Conservation (phyloP, 2,888 invertebrate genomes). For the Atrina japonica region DNA sequence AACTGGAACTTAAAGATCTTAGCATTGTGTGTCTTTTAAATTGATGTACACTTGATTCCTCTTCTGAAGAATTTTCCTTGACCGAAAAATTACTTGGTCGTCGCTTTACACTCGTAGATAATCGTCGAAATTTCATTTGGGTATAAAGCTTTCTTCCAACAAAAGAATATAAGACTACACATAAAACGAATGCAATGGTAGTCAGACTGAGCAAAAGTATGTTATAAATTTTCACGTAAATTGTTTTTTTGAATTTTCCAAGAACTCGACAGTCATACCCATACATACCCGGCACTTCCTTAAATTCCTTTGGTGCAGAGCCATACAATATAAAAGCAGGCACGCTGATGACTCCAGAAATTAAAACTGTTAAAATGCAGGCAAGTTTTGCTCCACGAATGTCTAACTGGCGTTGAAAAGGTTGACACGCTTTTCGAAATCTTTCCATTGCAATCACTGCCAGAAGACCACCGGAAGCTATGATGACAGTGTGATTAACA, state of each 20-base stretch:
- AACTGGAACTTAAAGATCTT: constrained; percentile 2
- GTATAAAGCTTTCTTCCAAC: constrained; percentile 39
- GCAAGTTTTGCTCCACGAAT: constrained; percentile 29
- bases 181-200: constrained; percentile 32
- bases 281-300: constrained; percentile 1
- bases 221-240: constrained; percentile 26
- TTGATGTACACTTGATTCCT: not conserved
- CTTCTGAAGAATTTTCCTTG: too few relatives aligned
- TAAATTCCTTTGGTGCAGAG: constrained; percentile 19
- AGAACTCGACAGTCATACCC: constrained; percentile 22
- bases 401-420: constrained; percentile 33
- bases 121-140: constrained; percentile 33
- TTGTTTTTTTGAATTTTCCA: constrained; percentile 14
- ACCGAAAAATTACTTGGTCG: too few relatives aligned
- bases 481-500: constrained; percentile 32
- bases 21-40: not conserved
- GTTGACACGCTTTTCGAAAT: constrained; percentile 37
- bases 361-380: constrained; percentile 28
- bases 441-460: constrained; percentile 42
- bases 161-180: constrained; percentile 31
- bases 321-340: constrained; percentile 37
- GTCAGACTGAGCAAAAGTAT: constrained; percentile 26
- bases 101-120: too few relatives aligned
- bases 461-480: constrained; percentile 35
- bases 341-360: constrained; percentile 22